These are phyloP conservation scores for Hybognathus amarus DNA, from an alignment of 2,797 vertebrate genomes.

Conservation along the genomic window DNA sequence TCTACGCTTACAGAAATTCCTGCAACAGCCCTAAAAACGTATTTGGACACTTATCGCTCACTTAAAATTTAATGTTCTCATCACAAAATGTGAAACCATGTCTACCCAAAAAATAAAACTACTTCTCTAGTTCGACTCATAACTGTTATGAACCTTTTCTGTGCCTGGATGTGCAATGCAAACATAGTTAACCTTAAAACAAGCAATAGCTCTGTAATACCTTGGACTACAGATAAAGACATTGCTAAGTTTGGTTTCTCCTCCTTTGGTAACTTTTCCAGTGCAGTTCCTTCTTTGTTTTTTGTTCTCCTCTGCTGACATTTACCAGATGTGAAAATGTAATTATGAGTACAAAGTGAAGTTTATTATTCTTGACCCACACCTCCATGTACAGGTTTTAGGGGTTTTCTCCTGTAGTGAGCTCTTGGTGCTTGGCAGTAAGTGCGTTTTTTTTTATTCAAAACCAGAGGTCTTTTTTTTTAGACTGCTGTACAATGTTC, in stretches of 20 bases:
- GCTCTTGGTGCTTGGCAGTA: not conserved
- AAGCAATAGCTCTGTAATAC: slow-evolving; percentile 14
- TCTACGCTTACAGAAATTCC: not conserved
- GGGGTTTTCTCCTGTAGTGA: not conserved
- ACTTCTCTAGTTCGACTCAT: not conserved
- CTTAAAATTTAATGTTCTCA: not conserved
- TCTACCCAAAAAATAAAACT: not conserved
- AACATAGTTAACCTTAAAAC: not conserved
- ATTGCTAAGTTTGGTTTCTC: not conserved
- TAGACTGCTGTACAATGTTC: not conserved
- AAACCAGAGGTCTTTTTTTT: not conserved
- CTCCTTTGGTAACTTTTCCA: not conserved
- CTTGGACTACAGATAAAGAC: not conserved
- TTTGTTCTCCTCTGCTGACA: slow-evolving; percentile 1
- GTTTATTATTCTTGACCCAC: slow-evolving; percentile 37
- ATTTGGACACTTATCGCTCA: not conserved
- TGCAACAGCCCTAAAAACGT: not conserved
- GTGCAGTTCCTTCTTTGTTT: not conserved
- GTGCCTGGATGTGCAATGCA: not conserved
- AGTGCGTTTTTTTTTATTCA: not conserved
- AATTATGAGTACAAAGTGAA: slow-evolving; percentile 6
- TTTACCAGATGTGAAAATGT: slow-evolving; percentile 16
- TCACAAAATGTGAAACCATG: not conserved
- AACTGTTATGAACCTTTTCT: slow-evolving; percentile 1
- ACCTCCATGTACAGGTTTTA: not conserved